Conservation (phyloP, 2,888 invertebrate genomes). For the Miltochrista miniata region DNA sequence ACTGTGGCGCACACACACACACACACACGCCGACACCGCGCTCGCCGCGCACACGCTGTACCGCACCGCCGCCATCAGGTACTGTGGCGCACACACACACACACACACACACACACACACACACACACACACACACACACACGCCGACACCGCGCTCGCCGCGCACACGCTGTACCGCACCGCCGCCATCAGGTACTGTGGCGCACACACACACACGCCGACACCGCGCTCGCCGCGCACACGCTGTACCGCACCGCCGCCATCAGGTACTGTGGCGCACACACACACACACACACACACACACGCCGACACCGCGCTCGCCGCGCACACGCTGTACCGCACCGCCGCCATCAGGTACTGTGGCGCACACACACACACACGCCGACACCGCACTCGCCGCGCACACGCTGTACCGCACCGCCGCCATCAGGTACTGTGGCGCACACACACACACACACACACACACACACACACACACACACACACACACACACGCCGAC, state of each 20-base stretch:
- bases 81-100: background rate
- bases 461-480: background rate
- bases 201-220: background rate
- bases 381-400: background rate
- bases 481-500: background rate
- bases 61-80: background rate
- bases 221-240: background rate
- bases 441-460: background rate
- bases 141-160: background rate
- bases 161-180: background rate
- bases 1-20: background rate
- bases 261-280: too few relatives aligned
- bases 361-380: background rate
- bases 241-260: too few relatives aligned
- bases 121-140: background rate
- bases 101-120: background rate
- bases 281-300: background rate
- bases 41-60: background rate
- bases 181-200: background rate
- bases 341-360: background rate
- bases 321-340: too few relatives aligned
- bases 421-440: background rate
- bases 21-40: background rate
- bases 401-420: background rate
- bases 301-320: too few relatives aligned